Percentiles rank a stretch among this genome's conserved stretches.
phyloP scores from a whole-genome alignment of 2,797 vertebrate species.

The Coranthus polyacanthus region DNA sequence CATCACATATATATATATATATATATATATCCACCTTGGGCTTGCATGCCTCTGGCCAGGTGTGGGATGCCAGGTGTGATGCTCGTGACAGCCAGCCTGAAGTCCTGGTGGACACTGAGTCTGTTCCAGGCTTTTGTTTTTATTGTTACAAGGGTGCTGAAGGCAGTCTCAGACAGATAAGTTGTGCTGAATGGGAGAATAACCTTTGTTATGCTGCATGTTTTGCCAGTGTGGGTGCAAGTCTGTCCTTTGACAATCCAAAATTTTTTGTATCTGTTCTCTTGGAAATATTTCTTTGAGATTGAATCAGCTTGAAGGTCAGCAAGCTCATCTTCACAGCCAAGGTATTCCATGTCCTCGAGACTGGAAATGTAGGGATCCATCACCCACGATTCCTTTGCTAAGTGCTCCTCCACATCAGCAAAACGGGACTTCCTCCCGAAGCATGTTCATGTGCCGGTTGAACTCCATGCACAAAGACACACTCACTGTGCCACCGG shows the following conservation, averaged over 20 bases:
- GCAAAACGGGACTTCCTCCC: not conserved
- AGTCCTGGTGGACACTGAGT: not conserved
- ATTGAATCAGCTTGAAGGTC: not conserved
- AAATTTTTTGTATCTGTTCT: no score
- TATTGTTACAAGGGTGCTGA: not conserved
- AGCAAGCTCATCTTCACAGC: conserved; percentile 10
- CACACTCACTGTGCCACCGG: no score
- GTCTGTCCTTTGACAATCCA: no score
- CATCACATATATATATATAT: no score
- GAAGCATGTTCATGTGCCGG: not conserved
- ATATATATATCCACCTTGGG: no score
- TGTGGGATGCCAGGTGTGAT: conserved; percentile 1
- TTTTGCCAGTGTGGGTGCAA: no score
- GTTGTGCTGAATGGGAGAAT: not conserved
- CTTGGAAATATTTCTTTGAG: no score
- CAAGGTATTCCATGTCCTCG: not conserved
- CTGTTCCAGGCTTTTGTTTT: not conserved
- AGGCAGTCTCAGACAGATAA: not conserved
- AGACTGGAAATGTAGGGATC: not conserved
- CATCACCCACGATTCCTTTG: not conserved
- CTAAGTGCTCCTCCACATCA: not conserved
- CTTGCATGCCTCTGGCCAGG: no score
- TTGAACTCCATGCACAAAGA: no score
- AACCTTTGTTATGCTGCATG: no score
- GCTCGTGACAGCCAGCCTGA: not conserved